Evolutionary conservation across 2,888 invertebrate species (phyloP), one percentile per base, ranked within the genome.

Genomic region (Oxycera nigricornis): DNA sequence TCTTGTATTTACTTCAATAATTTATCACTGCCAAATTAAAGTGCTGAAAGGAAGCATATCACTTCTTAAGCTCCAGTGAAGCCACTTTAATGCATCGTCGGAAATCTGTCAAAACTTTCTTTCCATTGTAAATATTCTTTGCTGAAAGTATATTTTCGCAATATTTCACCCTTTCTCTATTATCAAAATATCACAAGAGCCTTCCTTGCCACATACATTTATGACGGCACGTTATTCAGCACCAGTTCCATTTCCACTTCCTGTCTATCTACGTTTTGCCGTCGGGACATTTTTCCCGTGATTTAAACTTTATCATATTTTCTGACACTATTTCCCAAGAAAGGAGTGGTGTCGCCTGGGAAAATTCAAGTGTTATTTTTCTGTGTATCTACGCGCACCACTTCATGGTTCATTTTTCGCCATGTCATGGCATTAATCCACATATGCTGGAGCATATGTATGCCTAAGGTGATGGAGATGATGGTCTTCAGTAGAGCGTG

Each of bases 281-380:
- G 24, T 14, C 24, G 24, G 14, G 22, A 57, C 20, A 22, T 14
- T 57, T 22, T 22, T 14, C 3, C 57, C 17, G 24, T 57, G 57
- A 57, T 57, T 57, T 57, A 57, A 57, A 24, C 14, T 24, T 24
- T 22, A 22, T 57, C 50, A 50, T 57, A 57, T 57, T 57, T 57
- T 57, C 24, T 57, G 57, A 57, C 57, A 22, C 20, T 4, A 57
- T 24, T 57, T 57, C 24, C 22, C 57, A 22, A n/a, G n/a, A n/a
- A 4, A 57, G 22, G 57, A 57, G 24, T 22, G 24, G 22, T 57
- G 57, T 57, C 57, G 11, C 4, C 57, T 57, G 22, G 17, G 11
- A 57, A 57, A 57, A 57, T 35, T 35, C 35, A 35, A 35, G 35
- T 11, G 35, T 7, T 35, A 35, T 35, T 35, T 35, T 11, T 11